A percentile compares a stretch with the other conserved stretches of the same genome.
These are phyloP conservation scores for Cranoglanis bouderius DNA, from an alignment of 2,113 vertebrate genomes.

Conservation along the genomic window DNA sequence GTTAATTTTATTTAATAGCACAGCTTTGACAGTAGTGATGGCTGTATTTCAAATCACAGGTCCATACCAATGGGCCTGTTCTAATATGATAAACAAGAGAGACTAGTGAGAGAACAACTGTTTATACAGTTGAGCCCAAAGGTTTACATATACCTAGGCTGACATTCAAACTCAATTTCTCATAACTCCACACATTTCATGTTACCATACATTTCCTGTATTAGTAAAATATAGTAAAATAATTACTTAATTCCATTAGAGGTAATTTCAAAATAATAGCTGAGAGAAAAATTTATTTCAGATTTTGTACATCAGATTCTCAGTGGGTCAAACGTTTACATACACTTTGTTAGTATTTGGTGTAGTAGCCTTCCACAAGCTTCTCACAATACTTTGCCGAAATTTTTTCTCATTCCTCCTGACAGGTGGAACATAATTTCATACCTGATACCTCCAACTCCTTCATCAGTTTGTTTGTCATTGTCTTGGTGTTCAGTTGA, in stretches of 20 bases:
- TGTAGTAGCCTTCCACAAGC: neutral
- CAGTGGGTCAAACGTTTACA: too few relatives aligned
- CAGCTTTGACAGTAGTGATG: neutral
- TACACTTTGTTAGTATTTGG: neutral
- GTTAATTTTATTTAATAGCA: neutral
- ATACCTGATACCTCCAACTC: neutral
- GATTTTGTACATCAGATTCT: neutral
- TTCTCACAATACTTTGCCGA: neutral
- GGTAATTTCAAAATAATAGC: neutral
- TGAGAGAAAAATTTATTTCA: neutral
- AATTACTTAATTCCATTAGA: neutral
- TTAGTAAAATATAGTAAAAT: neutral
- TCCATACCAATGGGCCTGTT: neutral
- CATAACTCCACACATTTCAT: neutral
- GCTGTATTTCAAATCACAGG: neutral
- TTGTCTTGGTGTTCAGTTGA: neutral
- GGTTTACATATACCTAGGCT: neutral
- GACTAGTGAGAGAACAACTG: neutral
- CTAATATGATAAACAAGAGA: neutral
- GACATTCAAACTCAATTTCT: neutral
- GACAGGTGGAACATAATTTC: neutral
- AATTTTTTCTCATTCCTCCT: neutral
- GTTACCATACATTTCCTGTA: neutral
- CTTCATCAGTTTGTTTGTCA: neutral
- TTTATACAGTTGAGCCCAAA: neutral